A percentile compares a stretch with the other conserved stretches of the same genome.
Conservation (phyloP, 1,140 invertebrate genomes). For the Mya arenaria region DNA sequence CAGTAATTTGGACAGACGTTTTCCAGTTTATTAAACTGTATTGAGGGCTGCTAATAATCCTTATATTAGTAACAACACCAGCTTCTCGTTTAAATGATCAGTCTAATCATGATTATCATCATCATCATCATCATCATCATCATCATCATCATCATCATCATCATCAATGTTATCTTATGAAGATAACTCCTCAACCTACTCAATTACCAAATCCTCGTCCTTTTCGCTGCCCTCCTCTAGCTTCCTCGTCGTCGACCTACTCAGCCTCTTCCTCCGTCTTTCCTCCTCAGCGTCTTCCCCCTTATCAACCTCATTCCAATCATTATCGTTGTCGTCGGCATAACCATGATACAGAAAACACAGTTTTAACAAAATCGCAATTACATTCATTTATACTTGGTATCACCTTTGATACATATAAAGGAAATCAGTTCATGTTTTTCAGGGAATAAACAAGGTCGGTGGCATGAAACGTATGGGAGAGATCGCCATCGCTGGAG, state of each 20-base stretch:
- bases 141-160: neutral
- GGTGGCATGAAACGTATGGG: constrained; percentile 34
- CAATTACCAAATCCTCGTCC: neutral
- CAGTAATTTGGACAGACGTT: constrained; percentile 92
- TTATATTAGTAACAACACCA: constrained; percentile 2
- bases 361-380: too few relatives aligned
- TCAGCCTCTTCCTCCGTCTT: too few relatives aligned
- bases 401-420: too few relatives aligned
- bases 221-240: too few relatives aligned
- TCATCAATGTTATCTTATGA: neutral
- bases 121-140: neutral
- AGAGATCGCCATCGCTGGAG: constrained; percentile 23
- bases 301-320: too few relatives aligned
- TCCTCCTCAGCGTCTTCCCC: too few relatives aligned
- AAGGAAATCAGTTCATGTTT: too few relatives aligned
- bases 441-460: constrained; percentile 41
- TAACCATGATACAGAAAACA: too few relatives aligned
- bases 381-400: too few relatives aligned
- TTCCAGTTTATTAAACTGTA: constrained; percentile 84
- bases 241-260: too few relatives aligned
- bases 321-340: too few relatives aligned
- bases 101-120: neutral
- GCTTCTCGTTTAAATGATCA: neutral
- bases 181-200: neutral
- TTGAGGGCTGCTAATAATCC: neutral